A percentile compares a stretch with the other conserved stretches of the same genome.
Conservation (phyloP, 2,113 vertebrate species). For the Lethenteron camtschaticum region DNA sequence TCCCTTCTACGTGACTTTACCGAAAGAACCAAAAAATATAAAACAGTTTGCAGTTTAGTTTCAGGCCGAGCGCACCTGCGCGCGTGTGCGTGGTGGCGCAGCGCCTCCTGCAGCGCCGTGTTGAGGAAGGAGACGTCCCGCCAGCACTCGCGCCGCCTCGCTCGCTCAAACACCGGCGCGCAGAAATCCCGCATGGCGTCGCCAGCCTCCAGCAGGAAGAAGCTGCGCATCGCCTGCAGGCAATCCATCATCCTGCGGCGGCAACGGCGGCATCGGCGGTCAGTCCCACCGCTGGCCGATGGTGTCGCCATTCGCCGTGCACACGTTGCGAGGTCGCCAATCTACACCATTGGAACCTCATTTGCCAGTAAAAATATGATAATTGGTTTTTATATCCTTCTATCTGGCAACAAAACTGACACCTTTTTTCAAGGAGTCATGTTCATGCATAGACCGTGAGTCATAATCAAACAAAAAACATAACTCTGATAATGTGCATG, state of each 20-base stretch:
- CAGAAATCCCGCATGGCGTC: slow-evolving; percentile 99
- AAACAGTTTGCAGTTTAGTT: not conserved
- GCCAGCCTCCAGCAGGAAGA: slow-evolving; percentile 91
- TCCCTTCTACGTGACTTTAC: no score
- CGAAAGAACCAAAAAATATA: no score
- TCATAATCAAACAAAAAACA: no score
- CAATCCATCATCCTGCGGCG: slow-evolving; percentile 56
- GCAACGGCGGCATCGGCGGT: no score
- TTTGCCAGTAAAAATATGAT: no score
- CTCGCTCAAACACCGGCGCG: slow-evolving; percentile 90
- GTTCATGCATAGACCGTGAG: no score
- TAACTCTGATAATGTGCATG: no score
- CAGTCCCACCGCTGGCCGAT: not conserved
- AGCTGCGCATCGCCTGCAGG: slow-evolving; percentile 92
- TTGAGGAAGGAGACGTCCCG: slow-evolving; percentile 79
- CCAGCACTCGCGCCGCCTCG: slow-evolving; percentile 79
- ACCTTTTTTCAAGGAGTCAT: no score
- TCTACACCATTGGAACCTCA: not conserved
- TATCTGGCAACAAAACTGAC: no score
- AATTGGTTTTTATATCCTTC: no score
- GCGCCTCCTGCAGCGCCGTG: slow-evolving; percentile 73
- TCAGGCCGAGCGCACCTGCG: slow-evolving; percentile 21
- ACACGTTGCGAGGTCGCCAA: not conserved
- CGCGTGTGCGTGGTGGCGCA: slow-evolving; percentile 61
- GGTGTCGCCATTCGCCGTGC: not conserved